Percentiles rank a stretch among this genome's conserved stretches.
Conservation (phyloP, 2,797 vertebrate species). For the Silurus lanzhouensis region DNA sequence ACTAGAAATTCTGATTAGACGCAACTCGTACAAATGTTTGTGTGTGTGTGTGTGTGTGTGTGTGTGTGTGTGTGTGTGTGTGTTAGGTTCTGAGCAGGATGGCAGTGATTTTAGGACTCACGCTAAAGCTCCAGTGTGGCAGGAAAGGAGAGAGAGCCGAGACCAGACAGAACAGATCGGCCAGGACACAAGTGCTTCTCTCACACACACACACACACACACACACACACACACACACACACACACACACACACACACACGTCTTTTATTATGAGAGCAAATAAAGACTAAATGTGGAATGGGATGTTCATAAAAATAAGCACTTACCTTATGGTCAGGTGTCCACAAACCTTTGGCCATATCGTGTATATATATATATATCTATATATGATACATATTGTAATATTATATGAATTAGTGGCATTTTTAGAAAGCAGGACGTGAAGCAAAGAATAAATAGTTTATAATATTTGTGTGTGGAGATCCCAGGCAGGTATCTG, state of each 20-base stretch:
- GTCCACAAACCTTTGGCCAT: too few species aligned
- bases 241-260: constrained; percentile 1
- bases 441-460: too few species aligned
- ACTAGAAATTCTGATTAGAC: neutral
- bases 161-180: constrained; percentile 79
- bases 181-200: constrained; percentile 75
- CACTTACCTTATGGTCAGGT: too few species aligned
- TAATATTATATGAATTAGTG: too few species aligned
- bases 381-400: too few species aligned
- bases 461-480: constrained; percentile 20
- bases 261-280: too few species aligned
- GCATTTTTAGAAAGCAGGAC: too few species aligned
- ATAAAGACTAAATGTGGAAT: too few species aligned
- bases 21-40: neutral
- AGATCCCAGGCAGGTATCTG: constrained; percentile 90
- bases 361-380: too few species aligned
- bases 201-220: constrained; percentile 60
- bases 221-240: neutral
- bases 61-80: constrained; percentile 11
- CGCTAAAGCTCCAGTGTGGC: constrained; percentile 76
- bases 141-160: constrained; percentile 78
- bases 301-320: too few species aligned
- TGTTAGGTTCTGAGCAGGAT: constrained; percentile 68
- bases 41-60: constrained; percentile 22
- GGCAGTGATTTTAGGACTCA: constrained; percentile 63